Evolutionary conservation across 2,797 vertebrate genomes (phyloP).

Genomic region (Tangara arthus): DNA sequence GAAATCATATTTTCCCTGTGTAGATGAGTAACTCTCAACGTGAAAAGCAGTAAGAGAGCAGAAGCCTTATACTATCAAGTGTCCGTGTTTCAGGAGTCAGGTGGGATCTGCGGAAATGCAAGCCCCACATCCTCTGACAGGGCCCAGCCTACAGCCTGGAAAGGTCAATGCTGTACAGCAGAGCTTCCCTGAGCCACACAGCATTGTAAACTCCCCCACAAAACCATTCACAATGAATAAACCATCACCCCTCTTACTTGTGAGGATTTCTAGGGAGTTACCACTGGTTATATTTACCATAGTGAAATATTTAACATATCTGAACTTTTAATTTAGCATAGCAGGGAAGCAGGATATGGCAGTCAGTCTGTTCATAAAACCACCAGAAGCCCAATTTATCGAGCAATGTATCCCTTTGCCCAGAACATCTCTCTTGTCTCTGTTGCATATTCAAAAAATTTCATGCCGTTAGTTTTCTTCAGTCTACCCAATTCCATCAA

Average conservation of each 20-base stretch:
- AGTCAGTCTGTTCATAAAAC: neutral
- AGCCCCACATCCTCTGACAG: neutral
- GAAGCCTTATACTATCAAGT: neutral
- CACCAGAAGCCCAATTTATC: neutral
- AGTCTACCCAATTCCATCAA: neutral
- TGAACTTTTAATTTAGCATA: neutral
- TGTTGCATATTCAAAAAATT: neutral
- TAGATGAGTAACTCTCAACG: neutral
- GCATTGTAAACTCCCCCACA: neutral
- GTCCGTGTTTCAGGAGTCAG: neutral
- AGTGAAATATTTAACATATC: neutral
- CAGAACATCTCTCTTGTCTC: neutral
- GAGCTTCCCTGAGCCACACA: neutral
- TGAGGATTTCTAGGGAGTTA: neutral
- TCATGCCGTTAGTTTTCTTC: neutral
- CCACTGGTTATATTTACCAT: neutral
- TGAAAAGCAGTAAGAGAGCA: neutral
- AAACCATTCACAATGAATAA: neutral
- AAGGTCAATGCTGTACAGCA: neutral
- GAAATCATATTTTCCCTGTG: neutral
- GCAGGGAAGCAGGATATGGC: neutral
- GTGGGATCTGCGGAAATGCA: neutral
- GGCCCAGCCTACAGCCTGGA: neutral
- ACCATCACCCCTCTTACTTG: neutral
- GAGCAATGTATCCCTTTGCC: neutral